These are phyloP conservation scores for Dunckerocampus dactyliophorus DNA, from an alignment of 2,113 vertebrate genomes.

Conservation along the genomic window DNA sequence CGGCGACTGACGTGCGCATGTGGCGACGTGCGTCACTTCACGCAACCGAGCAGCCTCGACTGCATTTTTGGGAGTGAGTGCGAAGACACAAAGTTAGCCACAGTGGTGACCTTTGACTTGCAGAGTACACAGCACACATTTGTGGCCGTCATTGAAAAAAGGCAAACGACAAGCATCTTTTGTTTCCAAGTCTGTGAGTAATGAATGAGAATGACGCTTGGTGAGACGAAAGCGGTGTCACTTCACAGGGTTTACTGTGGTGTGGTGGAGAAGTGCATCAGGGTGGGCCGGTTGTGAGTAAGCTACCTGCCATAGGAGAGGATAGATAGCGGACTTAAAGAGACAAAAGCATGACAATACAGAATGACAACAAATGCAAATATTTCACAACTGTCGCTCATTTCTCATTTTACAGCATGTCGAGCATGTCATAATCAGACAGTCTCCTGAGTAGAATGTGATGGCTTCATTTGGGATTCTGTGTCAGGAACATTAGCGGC, in stretches of 20 bases:
- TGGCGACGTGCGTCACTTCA: background rate
- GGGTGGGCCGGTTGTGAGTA: background rate
- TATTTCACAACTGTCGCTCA: background rate
- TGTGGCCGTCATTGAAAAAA: background rate
- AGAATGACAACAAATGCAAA: background rate
- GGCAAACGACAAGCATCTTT: slow-evolving; percentile 3
- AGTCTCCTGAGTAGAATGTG: background rate
- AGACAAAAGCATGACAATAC: background rate
- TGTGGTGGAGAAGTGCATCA: background rate
- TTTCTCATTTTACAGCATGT: background rate
- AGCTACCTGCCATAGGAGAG: background rate
- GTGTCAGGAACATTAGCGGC: background rate
- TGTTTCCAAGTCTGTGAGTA: slow-evolving; percentile 2
- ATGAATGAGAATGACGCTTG: background rate
- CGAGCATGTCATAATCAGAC: background rate
- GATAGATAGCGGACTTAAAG: background rate
- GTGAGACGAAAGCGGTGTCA: background rate
- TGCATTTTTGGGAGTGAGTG: background rate
- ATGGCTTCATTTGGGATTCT: background rate
- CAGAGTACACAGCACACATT: background rate
- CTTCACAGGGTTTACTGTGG: background rate
- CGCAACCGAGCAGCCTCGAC: background rate
- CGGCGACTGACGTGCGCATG: background rate
- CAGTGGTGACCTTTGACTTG: slow-evolving; percentile 4
- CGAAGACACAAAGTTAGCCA: slow-evolving; percentile 2